phyloP scores from a whole-genome alignment of 2,888 invertebrate species.

The Nemotelus nigrinus region DNA sequence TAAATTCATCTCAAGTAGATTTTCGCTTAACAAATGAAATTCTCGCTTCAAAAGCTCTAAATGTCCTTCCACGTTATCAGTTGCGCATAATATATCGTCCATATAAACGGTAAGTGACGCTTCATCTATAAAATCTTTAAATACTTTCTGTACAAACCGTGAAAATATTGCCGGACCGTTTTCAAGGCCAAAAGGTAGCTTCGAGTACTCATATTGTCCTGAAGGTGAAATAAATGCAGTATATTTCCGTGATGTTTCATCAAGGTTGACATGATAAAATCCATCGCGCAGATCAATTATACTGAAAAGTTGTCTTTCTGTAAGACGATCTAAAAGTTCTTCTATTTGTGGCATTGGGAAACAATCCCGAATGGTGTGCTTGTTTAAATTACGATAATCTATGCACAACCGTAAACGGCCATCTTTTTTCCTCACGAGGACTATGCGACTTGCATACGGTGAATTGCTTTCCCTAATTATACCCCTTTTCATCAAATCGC shows the following conservation, averaged over 20 bases:
- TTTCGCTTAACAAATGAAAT: constrained; percentile 6
- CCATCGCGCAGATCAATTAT: constrained; percentile 20
- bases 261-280: constrained; percentile 4
- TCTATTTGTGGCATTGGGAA: constrained; percentile 19
- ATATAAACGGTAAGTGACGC: constrained; percentile 11
- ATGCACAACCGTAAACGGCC: constrained; percentile 14
- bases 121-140: constrained; percentile 20
- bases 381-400: constrained; percentile 25
- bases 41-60: neutral
- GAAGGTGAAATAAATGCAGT: constrained; percentile 18
- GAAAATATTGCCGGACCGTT: constrained; percentile 15
- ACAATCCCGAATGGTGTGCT: neutral
- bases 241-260: constrained; percentile 1
- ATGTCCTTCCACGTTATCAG: neutral
- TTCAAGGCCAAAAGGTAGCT: constrained; percentile 21
- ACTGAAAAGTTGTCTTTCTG: constrained; percentile 9
- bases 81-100: constrained; percentile 21
- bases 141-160: neutral
- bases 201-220: constrained; percentile 27
- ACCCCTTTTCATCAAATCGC: no score
- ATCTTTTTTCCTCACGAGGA: no score
- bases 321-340: constrained; percentile 8
- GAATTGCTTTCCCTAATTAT: constrained; percentile 6
- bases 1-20: constrained; percentile 2
- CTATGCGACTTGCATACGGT: neutral